These are phyloP conservation scores for Myiotriccus ornatus DNA, from an alignment of 2,797 vertebrate species.

Conservation along the genomic window DNA sequence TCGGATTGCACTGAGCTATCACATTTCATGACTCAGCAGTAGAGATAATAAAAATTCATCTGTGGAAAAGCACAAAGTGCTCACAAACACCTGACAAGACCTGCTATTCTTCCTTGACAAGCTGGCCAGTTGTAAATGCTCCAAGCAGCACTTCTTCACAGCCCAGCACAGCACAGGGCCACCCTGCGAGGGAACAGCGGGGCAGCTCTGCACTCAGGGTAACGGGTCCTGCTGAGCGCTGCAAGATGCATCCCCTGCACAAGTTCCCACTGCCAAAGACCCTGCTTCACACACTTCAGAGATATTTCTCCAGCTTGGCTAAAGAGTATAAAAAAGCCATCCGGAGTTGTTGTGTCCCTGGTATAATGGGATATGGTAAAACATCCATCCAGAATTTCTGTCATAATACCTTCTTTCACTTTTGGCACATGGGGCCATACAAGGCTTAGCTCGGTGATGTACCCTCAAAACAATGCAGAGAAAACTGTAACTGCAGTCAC, in stretches of 20 bases:
- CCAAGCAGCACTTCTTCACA: background rate
- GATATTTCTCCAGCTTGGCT: background rate
- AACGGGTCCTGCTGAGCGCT: background rate
- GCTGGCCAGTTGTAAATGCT: background rate
- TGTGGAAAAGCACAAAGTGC: background rate
- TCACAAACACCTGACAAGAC: background rate
- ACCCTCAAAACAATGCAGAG: background rate
- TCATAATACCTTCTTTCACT: background rate
- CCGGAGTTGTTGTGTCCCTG: background rate
- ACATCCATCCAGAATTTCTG: background rate
- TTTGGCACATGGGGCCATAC: background rate
- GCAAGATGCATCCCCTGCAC: background rate
- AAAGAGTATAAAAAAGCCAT: background rate
- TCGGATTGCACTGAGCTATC: background rate
- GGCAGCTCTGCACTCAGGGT: background rate
- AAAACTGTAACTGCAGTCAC: background rate
- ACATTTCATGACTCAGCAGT: background rate
- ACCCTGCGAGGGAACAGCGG: background rate
- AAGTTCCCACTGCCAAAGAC: background rate
- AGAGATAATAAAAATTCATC: background rate
- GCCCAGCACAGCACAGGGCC: accelerated
- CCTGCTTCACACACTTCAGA: background rate
- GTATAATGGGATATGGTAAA: background rate
- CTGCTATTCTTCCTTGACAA: background rate
- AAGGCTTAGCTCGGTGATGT: background rate